A percentile compares a stretch with the other conserved stretches of the same genome.
These are phyloP conservation scores for Drosophila orosa DNA, from an alignment of 1,140 invertebrate species.

Conservation along the genomic window DNA sequence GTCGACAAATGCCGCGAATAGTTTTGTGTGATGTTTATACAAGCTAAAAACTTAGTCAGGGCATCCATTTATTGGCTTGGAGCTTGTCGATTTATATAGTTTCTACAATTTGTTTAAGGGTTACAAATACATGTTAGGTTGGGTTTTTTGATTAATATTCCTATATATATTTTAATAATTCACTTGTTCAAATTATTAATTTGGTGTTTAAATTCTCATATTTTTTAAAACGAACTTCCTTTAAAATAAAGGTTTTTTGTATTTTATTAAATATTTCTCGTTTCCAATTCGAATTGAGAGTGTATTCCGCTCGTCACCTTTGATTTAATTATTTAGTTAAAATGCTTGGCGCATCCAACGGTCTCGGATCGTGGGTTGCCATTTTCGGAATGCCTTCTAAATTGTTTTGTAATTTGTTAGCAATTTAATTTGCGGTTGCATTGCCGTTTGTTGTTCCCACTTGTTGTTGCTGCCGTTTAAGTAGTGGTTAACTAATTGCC, in stretches of 20 bases:
- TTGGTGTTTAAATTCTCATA: no score
- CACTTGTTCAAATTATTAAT: no score
- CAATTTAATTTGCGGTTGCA: conserved; percentile 79
- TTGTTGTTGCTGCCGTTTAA: conserved; percentile 48
- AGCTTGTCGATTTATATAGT: no score
- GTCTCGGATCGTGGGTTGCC: conserved; percentile 59
- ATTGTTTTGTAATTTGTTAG: conserved; percentile 82
- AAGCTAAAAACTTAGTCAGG: background rate
- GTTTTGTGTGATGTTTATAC: conserved; percentile 21
- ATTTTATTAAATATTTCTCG: background rate
- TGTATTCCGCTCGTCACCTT: conserved; percentile 18
- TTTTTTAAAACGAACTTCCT: no score
- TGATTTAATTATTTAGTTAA: conserved; percentile 25
- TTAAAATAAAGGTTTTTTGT: background rate
- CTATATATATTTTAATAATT: background rate
- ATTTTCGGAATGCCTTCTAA: conserved; percentile 78
- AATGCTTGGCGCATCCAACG: conserved; percentile 55
- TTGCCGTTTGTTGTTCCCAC: conserved; percentile 45
- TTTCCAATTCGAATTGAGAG: background rate
- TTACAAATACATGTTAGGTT: no score
- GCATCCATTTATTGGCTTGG: background rate
- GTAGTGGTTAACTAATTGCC: conserved; percentile 61
- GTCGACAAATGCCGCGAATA: conserved; percentile 68
- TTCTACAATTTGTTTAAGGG: background rate
- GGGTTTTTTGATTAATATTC: background rate